These are phyloP conservation scores for Psittacula derbiana DNA, from an alignment of 2,797 vertebrate genomes.

Conservation along the genomic window DNA sequence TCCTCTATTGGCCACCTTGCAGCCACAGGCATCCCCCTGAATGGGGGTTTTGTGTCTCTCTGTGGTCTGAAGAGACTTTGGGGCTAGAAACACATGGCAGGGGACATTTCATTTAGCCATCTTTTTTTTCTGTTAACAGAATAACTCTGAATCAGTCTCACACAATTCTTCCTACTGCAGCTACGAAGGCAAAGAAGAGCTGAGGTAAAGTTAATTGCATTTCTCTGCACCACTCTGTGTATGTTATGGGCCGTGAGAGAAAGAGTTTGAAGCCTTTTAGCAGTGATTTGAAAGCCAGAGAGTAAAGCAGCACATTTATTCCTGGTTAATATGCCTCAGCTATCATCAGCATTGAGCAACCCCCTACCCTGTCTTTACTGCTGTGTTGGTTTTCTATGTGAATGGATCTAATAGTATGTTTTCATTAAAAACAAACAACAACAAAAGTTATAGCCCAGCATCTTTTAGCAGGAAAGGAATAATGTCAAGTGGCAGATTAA, in stretches of 20 bases:
- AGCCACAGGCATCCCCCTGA: background rate
- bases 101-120: background rate
- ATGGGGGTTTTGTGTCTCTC: background rate
- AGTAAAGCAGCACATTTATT: background rate
- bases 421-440: background rate
- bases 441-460: background rate
- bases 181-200: background rate
- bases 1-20: background rate
- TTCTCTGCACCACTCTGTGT: background rate
- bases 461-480: background rate
- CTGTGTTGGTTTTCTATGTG: background rate
- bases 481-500: background rate
- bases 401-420: background rate
- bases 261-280: constrained; percentile 13
- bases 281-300: background rate
- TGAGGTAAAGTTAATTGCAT: background rate
- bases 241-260: background rate
- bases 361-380: background rate
- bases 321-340: background rate
- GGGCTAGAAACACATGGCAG: background rate
- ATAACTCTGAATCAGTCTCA: background rate
- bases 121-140: background rate
- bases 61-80: background rate
- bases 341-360: background rate
- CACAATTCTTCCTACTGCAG: background rate